Base-by-base conservation (phyloP, 2,888 invertebrate genomes). In the Brachyptera putata region DNA sequence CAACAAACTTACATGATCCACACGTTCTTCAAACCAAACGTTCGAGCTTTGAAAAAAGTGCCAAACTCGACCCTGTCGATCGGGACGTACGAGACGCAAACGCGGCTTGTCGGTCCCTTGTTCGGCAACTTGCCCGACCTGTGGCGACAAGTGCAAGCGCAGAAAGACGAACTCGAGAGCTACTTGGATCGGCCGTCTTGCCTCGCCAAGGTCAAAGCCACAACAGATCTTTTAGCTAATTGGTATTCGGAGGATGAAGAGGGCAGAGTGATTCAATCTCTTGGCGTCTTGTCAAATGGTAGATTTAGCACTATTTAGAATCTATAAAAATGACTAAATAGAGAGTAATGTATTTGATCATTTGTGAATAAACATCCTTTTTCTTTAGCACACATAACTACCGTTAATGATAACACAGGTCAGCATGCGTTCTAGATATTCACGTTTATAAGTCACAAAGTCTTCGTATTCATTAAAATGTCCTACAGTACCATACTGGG, bases 261-360 rank as follows among this genome's bases (percentile, higher is more conserved):
- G 13, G 66, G 60, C 2, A 69, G 75, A 53, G 69, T 75, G 3
- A 11, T 21, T 5, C 46, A 21, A 64, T 79, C 77, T 60, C 72
- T 84, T 53, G 84, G 83, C 61, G 71, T 83, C 61, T 68, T 66
- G 63, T 82, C 83, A 58, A 72, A 81, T 68, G 84, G 81, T 80
- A 73, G 69, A 46, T 16, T 43, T 53, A 25, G 43, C 37, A 4
- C 34, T 37, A 37, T 26, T 25, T 34, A 14, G n/a, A n/a, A 21
- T 25, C 43, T 3, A 46, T 11, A 36, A 11, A 7, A 30, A 30
- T 11, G 11, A 30, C 5, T 30, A 11, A 7, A 30, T 30, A 13
- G 9, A 43, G 18, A n/a, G n/a, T n/a, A n/a, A n/a, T n/a, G 7
- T 16, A 14, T 43, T 4, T 21, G 43, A 4, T 18, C 21, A 18